Percentiles rank a stretch among this genome's conserved stretches.
These are phyloP conservation scores for Acanthurus leucopareius DNA, from an alignment of 2,797 vertebrate species.

Conservation along the genomic window DNA sequence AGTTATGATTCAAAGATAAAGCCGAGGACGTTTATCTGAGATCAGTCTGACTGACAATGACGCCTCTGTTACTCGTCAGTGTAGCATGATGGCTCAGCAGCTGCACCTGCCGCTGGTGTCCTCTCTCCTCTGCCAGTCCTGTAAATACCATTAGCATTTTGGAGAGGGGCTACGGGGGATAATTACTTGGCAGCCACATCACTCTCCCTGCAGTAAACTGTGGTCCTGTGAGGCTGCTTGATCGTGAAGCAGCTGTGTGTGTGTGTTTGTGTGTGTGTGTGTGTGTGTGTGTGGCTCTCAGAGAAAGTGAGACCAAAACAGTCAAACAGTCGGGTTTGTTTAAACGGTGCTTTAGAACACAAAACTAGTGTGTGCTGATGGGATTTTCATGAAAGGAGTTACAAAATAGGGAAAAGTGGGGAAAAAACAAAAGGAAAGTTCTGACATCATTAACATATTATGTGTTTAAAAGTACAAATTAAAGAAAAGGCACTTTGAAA, in stretches of 20 bases:
- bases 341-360: conserved; percentile 31
- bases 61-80: conserved; percentile 53
- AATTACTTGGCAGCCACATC: conserved; percentile 54
- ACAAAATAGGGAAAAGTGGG: conserved; percentile 6
- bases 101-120: conserved; percentile 77
- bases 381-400: conserved; percentile 22
- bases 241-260: conserved; percentile 69
- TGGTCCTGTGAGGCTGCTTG: conserved; percentile 60
- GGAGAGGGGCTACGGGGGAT: conserved; percentile 57
- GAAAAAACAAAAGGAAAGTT: not conserved
- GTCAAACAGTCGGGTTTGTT: conserved; percentile 62
- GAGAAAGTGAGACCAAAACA: conserved; percentile 38
- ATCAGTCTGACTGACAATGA: conserved; percentile 54
- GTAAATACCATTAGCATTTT: conserved; percentile 77
- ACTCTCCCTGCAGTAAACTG: conserved; percentile 48
- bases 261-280: conserved; percentile 25
- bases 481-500: not conserved
- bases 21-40: conserved; percentile 47
- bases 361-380: conserved; percentile 35
- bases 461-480: not conserved
- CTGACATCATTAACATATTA: not conserved
- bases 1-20: conserved; percentile 10
- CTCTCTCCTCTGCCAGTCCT: conserved; percentile 54
- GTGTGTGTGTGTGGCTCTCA: conserved; percentile 23
- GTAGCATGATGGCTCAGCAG: conserved; percentile 57